Percentiles rank a stretch among this genome's conserved stretches.
phyloP scores from a whole-genome alignment of 1,140 invertebrate species.

The Philopotamus ludificatus region DNA sequence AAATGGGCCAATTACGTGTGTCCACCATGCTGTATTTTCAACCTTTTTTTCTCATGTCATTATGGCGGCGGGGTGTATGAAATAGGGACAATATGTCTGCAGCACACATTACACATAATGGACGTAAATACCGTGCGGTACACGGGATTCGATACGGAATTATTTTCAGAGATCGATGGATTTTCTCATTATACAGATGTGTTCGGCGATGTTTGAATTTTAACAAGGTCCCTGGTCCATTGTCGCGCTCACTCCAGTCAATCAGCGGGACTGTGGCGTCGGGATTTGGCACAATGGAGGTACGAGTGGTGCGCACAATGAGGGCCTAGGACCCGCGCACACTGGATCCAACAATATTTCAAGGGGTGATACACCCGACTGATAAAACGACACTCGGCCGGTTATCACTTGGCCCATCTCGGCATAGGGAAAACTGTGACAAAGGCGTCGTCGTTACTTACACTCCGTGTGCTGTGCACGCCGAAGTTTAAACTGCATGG shows the following conservation, averaged over 20 bases:
- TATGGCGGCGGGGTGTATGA: not conserved
- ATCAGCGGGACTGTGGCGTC: conserved; percentile 10
- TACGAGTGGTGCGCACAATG: conserved; percentile 9
- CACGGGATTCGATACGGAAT: no score
- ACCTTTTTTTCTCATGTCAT: conserved; percentile 4
- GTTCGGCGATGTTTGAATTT: not conserved
- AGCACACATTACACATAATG: not conserved
- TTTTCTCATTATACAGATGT: no score
- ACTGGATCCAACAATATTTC: conserved; percentile 30
- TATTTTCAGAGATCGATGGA: no score
- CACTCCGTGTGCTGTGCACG: conserved; percentile 8
- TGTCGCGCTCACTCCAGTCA: conserved; percentile 14
- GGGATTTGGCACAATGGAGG: conserved; percentile 9
- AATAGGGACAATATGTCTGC: not conserved
- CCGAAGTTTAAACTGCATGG: conserved; percentile 36
- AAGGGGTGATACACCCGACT: conserved; percentile 32
- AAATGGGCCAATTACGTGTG: conserved; percentile 31
- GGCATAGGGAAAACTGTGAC: conserved; percentile 26
- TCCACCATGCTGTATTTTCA: conserved; percentile 20
- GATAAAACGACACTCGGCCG: conserved; percentile 34
- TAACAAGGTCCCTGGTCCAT: conserved; percentile 30
- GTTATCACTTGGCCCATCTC: conserved; percentile 35
- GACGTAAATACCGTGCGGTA: no score
- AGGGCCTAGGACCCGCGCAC: conserved; percentile 5
- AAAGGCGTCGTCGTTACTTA: conserved; percentile 28